Evolutionary conservation across 2,888 invertebrate species (phyloP).

Genomic region (Malacosoma neustria): DNA sequence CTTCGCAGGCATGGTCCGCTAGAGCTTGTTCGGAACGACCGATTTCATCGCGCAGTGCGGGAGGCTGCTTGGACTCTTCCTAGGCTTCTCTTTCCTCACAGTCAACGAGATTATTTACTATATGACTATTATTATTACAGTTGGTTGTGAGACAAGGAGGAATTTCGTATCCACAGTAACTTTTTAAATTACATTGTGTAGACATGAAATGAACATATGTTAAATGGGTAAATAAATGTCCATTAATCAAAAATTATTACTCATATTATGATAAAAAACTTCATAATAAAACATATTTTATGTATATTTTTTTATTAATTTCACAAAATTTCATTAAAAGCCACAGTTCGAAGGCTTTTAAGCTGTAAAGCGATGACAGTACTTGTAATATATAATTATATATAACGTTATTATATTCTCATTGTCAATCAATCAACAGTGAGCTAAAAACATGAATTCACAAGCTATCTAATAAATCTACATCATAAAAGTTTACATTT

Average conservation of each 20-base stretch:
- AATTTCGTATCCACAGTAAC: no score
- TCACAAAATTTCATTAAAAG: constrained; percentile 73
- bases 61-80: background rate
- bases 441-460: constrained; percentile 53
- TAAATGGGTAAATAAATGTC: no score
- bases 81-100: background rate
- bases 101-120: background rate
- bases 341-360: constrained; percentile 73
- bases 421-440: constrained; percentile 39
- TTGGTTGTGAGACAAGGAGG: no score
- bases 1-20: background rate
- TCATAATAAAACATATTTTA: constrained; percentile 29
- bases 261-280: no score
- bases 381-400: constrained; percentile 7
- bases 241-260: no score
- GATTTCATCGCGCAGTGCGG: background rate
- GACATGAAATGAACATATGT: no score
- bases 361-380: constrained; percentile 65
- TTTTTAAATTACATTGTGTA: no score
- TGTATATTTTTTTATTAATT: constrained; percentile 71
- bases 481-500: constrained; percentile 53
- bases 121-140: no score
- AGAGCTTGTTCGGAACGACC: background rate
- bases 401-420: constrained; percentile 35
- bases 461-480: constrained; percentile 64